Evolutionary conservation across 2,888 invertebrate species (phyloP).

Genomic region (Perithous albicinctus): DNA sequence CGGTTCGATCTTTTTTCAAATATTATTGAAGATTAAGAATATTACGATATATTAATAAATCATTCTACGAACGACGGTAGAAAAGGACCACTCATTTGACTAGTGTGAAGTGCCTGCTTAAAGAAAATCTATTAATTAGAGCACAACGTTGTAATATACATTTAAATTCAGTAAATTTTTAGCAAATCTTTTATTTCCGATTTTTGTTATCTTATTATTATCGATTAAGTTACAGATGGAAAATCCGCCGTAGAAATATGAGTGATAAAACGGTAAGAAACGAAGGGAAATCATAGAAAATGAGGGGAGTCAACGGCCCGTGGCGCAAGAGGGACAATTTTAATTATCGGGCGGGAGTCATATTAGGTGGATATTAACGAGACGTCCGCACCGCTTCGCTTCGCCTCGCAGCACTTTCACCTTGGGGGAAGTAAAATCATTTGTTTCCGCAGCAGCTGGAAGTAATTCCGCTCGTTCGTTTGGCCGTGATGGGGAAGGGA

Average conservation of each 20-base stretch:
- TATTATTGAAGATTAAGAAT: no score
- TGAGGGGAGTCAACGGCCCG: constrained; percentile 29
- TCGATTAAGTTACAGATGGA: not conserved
- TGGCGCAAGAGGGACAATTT: constrained; percentile 67
- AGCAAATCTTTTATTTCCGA: not conserved
- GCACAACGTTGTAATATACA: not conserved
- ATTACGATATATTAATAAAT: no score
- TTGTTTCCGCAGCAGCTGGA: constrained; percentile 72
- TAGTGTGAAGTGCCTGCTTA: no score
- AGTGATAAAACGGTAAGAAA: not conserved
- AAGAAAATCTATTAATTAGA: not conserved
- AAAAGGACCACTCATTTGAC: no score
- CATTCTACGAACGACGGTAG: no score
- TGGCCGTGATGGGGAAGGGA: constrained; percentile 26
- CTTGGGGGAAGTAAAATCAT: constrained; percentile 67
- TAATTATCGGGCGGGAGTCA: constrained; percentile 75
- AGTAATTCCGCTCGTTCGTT: constrained; percentile 68
- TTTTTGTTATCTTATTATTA: not conserved
- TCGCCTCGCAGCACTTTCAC: constrained; percentile 48
- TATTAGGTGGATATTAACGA: constrained; percentile 77
- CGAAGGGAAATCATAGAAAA: constrained; percentile 13
- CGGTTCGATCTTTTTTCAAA: no score
- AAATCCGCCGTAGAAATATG: constrained; percentile 1
- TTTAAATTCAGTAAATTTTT: not conserved
- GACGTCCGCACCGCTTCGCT: constrained; percentile 56